Conservation (phyloP, 1,140 invertebrate species). For the Megathymus violae region DNA sequence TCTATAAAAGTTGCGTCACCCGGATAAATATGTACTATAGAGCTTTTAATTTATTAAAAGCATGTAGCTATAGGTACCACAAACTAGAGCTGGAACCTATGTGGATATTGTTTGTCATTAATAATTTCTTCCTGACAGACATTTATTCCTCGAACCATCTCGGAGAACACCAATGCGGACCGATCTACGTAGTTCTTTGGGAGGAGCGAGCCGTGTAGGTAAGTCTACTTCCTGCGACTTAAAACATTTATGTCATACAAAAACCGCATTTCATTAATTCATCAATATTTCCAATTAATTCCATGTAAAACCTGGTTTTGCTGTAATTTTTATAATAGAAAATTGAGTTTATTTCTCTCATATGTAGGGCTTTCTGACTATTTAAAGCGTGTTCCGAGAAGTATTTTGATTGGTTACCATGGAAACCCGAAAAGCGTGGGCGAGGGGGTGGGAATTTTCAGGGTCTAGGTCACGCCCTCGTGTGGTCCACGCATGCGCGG, state of each 20-base stretch:
- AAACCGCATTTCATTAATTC: no score
- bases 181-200: conserved; percentile 46
- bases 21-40: no score
- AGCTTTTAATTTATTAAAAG: conserved; percentile 13
- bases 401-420: conserved; percentile 64
- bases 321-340: neutral
- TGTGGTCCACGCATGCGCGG: conserved; percentile 63
- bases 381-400: conserved; percentile 26
- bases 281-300: no score
- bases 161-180: conserved; percentile 54
- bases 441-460: conserved; percentile 75
- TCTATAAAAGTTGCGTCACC: no score
- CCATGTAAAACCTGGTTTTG: no score
- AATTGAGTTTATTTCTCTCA: neutral
- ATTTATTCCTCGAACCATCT: conserved; percentile 50
- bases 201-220: conserved; percentile 53
- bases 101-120: conserved; percentile 57
- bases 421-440: conserved; percentile 67
- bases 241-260: neutral
- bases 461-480: conserved; percentile 84
- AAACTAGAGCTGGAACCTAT: conserved; percentile 36
- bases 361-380: neutral
- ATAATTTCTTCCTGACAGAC: conserved; percentile 52
- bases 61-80: conserved; percentile 6
- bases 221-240: conserved; percentile 24